Conservation (phyloP, 2,113 vertebrate genomes). For the Cheilinus undulatus region DNA sequence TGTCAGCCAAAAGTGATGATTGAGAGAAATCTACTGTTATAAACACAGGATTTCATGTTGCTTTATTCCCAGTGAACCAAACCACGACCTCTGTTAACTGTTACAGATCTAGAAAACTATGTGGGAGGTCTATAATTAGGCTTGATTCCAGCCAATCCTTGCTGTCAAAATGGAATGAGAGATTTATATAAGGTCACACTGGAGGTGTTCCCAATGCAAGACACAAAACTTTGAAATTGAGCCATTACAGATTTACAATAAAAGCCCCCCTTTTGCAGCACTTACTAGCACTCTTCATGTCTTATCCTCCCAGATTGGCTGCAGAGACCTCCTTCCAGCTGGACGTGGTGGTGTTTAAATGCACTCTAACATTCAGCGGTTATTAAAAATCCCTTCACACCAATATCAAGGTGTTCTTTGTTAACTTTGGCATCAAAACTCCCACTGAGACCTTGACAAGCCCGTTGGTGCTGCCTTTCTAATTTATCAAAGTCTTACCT, state of each 20-base stretch:
- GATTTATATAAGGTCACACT: no score
- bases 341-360: constrained; percentile 20
- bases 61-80: no score
- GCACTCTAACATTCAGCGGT: constrained; percentile 25
- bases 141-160: no score
- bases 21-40: no score
- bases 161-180: no score
- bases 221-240: no score
- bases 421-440: constrained; percentile 59
- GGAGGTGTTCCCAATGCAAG: no score
- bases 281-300: constrained; percentile 29
- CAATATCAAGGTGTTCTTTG: constrained; percentile 38
- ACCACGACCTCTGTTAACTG: no score
- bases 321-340: constrained; percentile 39
- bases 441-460: constrained; percentile 17
- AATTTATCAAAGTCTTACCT: constrained; percentile 43
- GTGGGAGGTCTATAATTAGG: no score
- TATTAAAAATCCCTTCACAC: constrained; percentile 54
- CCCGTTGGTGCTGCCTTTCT: constrained; percentile 40
- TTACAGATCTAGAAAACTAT: no score
- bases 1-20: no score
- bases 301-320: constrained; percentile 23
- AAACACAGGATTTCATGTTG: no score
- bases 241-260: not conserved
- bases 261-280: constrained; percentile 4